Percentiles rank a stretch among this genome's conserved stretches.
These are phyloP conservation scores for Callimorpha dominula DNA, from an alignment of 2,888 invertebrate species.

Conservation along the genomic window DNA sequence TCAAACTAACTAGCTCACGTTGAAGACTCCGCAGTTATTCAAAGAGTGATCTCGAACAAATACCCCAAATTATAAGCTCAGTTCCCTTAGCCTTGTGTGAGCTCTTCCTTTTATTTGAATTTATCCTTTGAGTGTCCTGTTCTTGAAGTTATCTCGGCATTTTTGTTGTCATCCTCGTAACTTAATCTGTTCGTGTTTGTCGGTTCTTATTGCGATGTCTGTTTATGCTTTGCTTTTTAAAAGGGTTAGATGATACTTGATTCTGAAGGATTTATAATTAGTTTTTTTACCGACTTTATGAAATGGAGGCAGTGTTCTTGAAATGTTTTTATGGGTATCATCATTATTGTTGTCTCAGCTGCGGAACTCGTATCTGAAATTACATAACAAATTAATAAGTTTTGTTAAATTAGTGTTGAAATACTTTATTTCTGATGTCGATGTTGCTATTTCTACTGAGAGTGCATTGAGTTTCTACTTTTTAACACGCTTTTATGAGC, in stretches of 20 bases:
- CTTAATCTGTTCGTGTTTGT: constrained; percentile 48
- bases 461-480: too few species aligned
- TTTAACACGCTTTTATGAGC: too few species aligned
- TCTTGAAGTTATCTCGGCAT: constrained; percentile 50
- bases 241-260: constrained; percentile 36
- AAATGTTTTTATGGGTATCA: too few species aligned
- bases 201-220: constrained; percentile 35
- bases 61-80: constrained; percentile 10
- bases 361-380: too few species aligned
- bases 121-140: constrained; percentile 43
- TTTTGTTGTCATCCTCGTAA: constrained; percentile 41
- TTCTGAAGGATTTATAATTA: constrained; percentile 5
- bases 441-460: too few species aligned
- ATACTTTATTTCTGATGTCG: too few species aligned
- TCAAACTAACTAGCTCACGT: background rate
- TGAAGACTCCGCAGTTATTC: background rate
- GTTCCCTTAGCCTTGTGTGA: constrained; percentile 14
- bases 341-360: too few species aligned
- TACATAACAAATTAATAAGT: too few species aligned
- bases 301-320: background rate
- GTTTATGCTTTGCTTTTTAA: constrained; percentile 23
- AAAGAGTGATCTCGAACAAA: constrained; percentile 12
- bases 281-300: background rate
- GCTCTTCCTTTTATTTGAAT: constrained; percentile 29
- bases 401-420: too few species aligned